Evolutionary conservation across 1,140 invertebrate genomes (phyloP).

Genomic region (Trachymyrmex cornetzi): DNA sequence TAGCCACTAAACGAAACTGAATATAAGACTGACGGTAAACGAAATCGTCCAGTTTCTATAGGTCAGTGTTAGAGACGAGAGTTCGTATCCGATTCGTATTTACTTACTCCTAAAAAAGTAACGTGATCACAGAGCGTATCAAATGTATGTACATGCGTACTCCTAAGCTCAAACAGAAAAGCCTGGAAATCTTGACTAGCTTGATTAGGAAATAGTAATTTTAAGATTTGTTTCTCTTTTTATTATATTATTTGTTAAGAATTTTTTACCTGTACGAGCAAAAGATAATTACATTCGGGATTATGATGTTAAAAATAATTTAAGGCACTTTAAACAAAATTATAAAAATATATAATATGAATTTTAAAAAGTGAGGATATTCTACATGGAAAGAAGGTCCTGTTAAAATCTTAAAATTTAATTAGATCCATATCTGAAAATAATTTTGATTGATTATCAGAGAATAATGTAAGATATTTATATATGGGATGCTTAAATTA

Average conservation of each 20-base stretch:
- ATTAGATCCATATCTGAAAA: too few relatives aligned
- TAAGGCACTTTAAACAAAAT: neutral
- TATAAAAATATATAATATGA: neutral
- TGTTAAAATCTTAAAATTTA: too few relatives aligned
- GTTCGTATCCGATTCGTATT: slow-evolving; percentile 28
- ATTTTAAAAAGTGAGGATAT: too few relatives aligned
- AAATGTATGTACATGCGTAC: neutral
- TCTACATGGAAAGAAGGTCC: too few relatives aligned
- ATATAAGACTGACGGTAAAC: slow-evolving; percentile 1
- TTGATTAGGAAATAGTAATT: neutral
- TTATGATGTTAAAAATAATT: neutral
- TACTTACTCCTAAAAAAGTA: neutral
- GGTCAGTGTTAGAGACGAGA: slow-evolving; percentile 5
- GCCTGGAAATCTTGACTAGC: neutral
- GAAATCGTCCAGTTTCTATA: slow-evolving; percentile 14
- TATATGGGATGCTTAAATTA: too few relatives aligned
- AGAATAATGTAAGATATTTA: too few relatives aligned
- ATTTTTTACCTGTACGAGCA: neutral
- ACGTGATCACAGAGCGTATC: neutral
- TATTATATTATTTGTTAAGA: neutral
- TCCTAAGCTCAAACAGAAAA: neutral
- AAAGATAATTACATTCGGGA: neutral
- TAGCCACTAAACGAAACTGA: slow-evolving; percentile 20
- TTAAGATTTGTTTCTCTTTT: neutral
- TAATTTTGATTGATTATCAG: too few relatives aligned